Base-by-base conservation (phyloP, 2,888 invertebrate species). In the Phyllotreta striolata region DNA sequence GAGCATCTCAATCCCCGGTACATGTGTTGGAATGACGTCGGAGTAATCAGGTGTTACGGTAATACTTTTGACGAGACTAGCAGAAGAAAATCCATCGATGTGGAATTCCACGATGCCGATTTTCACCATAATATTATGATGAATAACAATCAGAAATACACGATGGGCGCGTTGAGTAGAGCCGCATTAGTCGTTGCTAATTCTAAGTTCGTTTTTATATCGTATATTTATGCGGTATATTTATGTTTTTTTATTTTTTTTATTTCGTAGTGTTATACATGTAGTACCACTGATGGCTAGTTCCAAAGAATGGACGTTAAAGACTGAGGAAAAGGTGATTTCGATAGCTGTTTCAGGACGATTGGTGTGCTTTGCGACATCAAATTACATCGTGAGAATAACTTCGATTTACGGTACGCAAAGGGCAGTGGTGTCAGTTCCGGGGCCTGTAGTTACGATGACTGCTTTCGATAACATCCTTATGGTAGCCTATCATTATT, bases 91-190 rank as follows among this genome's bases (percentile, higher is more conserved):
- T 89, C 89, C 0, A 93, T 98, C 57, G 96, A 97, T 79, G 92
- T 98, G 0, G 96, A 97, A 80, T 99, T 98, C 81, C 97, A 98
- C 74, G 96, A 99, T 81, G 87, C 91, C 0, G 88, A 90, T 55
- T 84, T 93, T 8, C 96, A 98, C 79, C 95, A 95, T 77, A 89
- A 93, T 14, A 88, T 98, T 79, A 93, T 95, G 78, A 85, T 98
- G 69, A 89, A 89, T 74, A 98, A 99, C 83, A 90, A 89, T 76
- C 83, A 90, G 43, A 89, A 90, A 67, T 95, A 96, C 81, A 90
- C 89, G 0, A 89, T 98, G 87, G 98, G 94, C 7, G 91, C 93
- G 64, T 81, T 99, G 59, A 95, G 95, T 6, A 83, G 86, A 0
- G 87, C 91, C 64, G 94, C 92, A 6, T 57, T 97, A 1, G 91